These are phyloP conservation scores for Oncorhynchus kisutch DNA, from an alignment of 2,113 vertebrate genomes.

Conservation along the genomic window DNA sequence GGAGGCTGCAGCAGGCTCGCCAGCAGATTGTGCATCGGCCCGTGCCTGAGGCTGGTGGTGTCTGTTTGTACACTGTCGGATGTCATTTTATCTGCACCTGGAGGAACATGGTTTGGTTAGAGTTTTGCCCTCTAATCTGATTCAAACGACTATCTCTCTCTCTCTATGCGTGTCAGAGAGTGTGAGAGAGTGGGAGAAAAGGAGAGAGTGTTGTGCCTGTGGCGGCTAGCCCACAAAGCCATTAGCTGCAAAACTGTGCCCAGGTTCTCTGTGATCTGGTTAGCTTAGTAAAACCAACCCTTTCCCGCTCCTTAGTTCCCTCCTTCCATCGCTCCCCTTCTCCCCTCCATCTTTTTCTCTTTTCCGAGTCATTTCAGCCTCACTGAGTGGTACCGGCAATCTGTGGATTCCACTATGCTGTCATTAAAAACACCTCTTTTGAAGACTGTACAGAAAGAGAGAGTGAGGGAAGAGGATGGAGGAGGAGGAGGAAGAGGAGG, in stretches of 20 bases:
- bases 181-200: no score
- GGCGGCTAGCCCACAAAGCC: conserved; percentile 31
- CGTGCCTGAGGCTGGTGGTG: no score
- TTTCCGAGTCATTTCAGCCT: not conserved
- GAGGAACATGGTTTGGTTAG: no score
- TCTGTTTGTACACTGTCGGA: no score
- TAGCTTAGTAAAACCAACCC: conserved; percentile 31
- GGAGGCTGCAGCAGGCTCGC: no score
- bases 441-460: conserved; percentile 19
- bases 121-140: no score
- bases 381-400: conserved; percentile 55
- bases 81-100: no score
- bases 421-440: conserved; percentile 50
- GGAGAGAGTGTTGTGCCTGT: conserved; percentile 6
- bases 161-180: no score
- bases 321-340: not conserved
- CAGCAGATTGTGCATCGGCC: no score
- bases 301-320: conserved; percentile 14
- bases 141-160: no score
- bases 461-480: not conserved
- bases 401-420: conserved; percentile 55
- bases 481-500: not conserved
- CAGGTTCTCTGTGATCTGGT: conserved; percentile 33
- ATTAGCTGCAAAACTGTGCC: conserved; percentile 29
- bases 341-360: not conserved